Evolutionary conservation across 2,888 invertebrate species (phyloP), one percentile per base, ranked within the genome.

Genomic region (Nemurella pictetii): DNA sequence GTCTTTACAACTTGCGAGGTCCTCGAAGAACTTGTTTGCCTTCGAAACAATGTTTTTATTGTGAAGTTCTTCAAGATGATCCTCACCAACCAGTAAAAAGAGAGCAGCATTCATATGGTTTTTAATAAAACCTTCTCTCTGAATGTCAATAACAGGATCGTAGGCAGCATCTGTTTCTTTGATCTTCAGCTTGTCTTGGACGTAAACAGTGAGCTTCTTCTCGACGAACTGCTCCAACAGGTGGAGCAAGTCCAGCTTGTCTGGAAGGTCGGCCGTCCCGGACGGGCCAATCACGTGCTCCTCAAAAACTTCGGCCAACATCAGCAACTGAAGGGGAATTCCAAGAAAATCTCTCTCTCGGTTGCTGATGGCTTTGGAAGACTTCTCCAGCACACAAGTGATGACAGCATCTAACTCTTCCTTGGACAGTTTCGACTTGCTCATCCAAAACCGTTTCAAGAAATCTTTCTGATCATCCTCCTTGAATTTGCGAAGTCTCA

Each of bases 1-100:
- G 9, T 85, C 83, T 28, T 78, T 28, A 29, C 85, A 81, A 32
- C 35, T n/a, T 28, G 12, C 28, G 20, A 85, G 15, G 5, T 77
- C 30, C 0, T 72, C 27, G 15, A 83, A n/a, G 29, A 84, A 84
- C 25, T 32, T 1, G 9, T 27, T 74, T 2, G 36, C 25, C n/a
- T 84, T 80, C 30, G 2, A 20, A 20, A 55, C 12, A 1, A 55
- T 12, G 15, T 2, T 20, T 55, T 55, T 20, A 12, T 20, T 55
- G 3, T 20, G 3, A 7, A 55, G 55, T 7, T n/a, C n/a, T 55
- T 55, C 20, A 20, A 15, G 55, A 7, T 55, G 55, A 55, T 55
- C 55, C 1, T 15, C 20, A 20, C 55, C 55, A 55, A 55, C 1
- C 1, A 55, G 9, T 55, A 55, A 3, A 12, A 7, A 20, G 12